These are phyloP conservation scores for Rhimphoctona megacephalus DNA, from an alignment of 2,888 invertebrate species.

Conservation along the genomic window DNA sequence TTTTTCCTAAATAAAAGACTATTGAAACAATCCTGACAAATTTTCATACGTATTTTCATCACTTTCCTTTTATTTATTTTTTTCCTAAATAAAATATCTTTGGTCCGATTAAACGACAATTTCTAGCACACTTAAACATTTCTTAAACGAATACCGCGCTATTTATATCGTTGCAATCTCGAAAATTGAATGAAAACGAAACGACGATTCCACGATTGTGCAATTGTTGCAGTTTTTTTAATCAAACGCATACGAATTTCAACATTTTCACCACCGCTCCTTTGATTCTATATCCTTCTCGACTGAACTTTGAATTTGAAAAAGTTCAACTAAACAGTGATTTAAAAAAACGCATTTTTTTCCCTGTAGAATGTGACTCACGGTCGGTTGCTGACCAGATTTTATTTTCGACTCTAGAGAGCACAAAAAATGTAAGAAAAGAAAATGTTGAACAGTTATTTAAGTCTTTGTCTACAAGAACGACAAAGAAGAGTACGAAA, in stretches of 20 bases:
- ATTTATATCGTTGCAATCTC: background rate
- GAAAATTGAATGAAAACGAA: no score
- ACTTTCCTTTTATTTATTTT: background rate
- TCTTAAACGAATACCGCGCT: background rate
- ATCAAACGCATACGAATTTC: no score
- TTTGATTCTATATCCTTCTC: no score
- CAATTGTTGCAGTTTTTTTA: no score
- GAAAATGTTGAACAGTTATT: background rate
- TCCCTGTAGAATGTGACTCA: background rate
- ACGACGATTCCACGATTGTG: no score
- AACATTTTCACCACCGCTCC: no score
- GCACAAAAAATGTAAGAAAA: background rate
- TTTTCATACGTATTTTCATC: background rate
- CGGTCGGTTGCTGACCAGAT: background rate
- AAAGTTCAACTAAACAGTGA: background rate
- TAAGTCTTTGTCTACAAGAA: conserved; percentile 6
- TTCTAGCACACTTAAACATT: no score
- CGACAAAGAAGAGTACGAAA: conserved; percentile 28
- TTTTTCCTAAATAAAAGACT: no score
- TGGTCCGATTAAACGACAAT: no score
- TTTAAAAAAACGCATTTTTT: background rate
- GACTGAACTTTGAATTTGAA: no score
- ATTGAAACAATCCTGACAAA: background rate
- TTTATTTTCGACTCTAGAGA: background rate
- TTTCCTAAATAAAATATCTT: no score